Evolutionary conservation across 2,113 vertebrate species (phyloP).

Genomic region (Eonycteris spelaea): DNA sequence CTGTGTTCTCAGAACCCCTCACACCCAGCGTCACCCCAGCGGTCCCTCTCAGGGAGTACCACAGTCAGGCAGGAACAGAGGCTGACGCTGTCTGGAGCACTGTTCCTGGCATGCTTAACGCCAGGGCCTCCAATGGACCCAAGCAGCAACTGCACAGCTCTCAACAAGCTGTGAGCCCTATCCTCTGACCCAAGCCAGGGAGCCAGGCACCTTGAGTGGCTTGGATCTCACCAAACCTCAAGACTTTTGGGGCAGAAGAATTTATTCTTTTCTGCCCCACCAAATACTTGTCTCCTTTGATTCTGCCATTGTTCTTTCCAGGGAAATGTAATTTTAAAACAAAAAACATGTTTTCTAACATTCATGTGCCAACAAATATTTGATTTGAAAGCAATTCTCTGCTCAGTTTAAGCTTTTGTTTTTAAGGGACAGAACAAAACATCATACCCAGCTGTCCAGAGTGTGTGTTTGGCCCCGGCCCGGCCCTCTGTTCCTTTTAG

Average conservation of each 20-base stretch:
- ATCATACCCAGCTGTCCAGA: slow-evolving; percentile 56
- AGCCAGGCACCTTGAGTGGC: background rate
- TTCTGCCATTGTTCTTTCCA: slow-evolving; percentile 67
- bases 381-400: slow-evolving; percentile 55
- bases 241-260: background rate
- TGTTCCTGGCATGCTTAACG: background rate
- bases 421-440: slow-evolving; percentile 57
- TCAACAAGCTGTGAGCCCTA: fast-evolving
- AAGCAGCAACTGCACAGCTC: background rate
- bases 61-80: background rate
- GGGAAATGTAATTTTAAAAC: slow-evolving; percentile 71
- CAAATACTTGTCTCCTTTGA: slow-evolving; percentile 58
- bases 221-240: background rate
- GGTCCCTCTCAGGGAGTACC: fast-evolving
- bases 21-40: background rate
- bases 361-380: slow-evolving; percentile 55
- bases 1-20: background rate
- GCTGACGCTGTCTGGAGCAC: fast-evolving
- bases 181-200: background rate
- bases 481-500: background rate
- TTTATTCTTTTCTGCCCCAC: slow-evolving; percentile 38
- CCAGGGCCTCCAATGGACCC: background rate
- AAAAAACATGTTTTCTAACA: slow-evolving; percentile 67
- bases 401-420: slow-evolving; percentile 51
- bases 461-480: background rate